These are phyloP conservation scores for Drepana falcataria DNA, from an alignment of 2,888 invertebrate genomes.

Conservation along the genomic window DNA sequence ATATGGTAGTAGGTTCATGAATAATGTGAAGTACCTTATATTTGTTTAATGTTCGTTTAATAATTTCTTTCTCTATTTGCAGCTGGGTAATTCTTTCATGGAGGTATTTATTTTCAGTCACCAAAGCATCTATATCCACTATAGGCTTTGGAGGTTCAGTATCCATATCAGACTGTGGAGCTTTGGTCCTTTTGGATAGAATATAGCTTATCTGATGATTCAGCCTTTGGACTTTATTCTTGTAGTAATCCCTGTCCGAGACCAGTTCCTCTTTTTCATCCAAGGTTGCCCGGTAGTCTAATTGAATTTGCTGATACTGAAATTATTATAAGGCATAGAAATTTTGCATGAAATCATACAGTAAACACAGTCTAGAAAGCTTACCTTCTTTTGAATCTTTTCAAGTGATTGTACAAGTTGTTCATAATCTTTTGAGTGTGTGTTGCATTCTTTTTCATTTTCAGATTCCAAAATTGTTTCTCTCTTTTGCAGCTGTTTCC, in stretches of 20 bases:
- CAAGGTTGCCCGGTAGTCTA: conserved; percentile 86
- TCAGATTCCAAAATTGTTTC: conserved; percentile 29
- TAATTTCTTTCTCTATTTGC: conserved; percentile 87
- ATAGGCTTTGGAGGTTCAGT: conserved; percentile 61
- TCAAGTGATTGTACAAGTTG: conserved; percentile 83
- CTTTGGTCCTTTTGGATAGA: conserved; percentile 66
- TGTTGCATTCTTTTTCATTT: conserved; percentile 26
- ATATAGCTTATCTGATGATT: conserved; percentile 87
- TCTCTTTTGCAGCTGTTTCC: conserved; percentile 64
- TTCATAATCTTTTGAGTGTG: conserved; percentile 77
- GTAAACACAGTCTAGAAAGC: background rate
- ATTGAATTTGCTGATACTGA: conserved; percentile 85
- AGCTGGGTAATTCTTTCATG: conserved; percentile 88
- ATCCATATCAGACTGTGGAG: conserved; percentile 45
- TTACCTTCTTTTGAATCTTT: conserved; percentile 80
- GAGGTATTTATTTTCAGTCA: conserved; percentile 90
- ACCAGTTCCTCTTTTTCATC: conserved; percentile 92
- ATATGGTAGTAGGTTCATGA: no score
- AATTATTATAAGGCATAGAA: conserved; percentile 5
- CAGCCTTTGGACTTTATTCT: conserved; percentile 88
- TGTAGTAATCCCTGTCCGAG: conserved; percentile 89
- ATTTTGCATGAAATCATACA: conserved; percentile 1
- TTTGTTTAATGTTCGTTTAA: conserved; percentile 84
- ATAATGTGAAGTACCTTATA: conserved; percentile 79
- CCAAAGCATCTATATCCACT: conserved; percentile 87